phyloP scores from a whole-genome alignment of 2,113 vertebrate genomes.

The Eleginops maclovinus region DNA sequence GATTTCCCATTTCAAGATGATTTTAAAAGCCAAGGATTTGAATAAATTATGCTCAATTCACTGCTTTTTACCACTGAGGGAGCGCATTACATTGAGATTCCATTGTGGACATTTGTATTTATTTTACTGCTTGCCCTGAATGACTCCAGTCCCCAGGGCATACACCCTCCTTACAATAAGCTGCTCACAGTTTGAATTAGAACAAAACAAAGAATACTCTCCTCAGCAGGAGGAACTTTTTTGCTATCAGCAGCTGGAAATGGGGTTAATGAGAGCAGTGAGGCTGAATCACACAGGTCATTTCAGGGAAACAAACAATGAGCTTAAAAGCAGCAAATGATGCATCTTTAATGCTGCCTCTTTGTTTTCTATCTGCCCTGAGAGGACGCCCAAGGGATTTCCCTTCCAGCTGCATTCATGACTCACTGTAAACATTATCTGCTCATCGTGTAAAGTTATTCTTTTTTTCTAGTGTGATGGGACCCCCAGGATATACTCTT shows the following conservation, averaged over 20 bases:
- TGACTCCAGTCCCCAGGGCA: background rate
- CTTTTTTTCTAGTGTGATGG: no score
- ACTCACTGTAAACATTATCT: no score
- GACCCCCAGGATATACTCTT: background rate
- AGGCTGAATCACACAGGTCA: background rate
- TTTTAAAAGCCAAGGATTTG: background rate
- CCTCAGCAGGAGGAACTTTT: constrained; percentile 24
- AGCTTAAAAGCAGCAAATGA: background rate
- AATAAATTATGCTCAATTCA: no score
- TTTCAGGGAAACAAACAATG: background rate
- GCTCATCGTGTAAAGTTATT: no score
- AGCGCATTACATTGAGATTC: background rate
- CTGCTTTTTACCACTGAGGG: no score
- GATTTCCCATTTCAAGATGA: background rate
- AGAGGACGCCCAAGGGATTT: background rate
- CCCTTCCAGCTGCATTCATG: background rate
- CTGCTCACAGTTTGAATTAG: constrained; percentile 28
- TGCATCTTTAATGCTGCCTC: background rate
- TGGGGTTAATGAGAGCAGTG: background rate
- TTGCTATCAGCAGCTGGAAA: background rate
- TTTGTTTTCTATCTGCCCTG: background rate
- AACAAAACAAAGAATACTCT: constrained; percentile 40
- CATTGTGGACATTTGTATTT: background rate
- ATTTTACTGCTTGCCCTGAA: background rate
- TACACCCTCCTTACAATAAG: constrained; percentile 27